phyloP scores from a whole-genome alignment of 2,888 invertebrate genomes.

The Acronicta alni region DNA sequence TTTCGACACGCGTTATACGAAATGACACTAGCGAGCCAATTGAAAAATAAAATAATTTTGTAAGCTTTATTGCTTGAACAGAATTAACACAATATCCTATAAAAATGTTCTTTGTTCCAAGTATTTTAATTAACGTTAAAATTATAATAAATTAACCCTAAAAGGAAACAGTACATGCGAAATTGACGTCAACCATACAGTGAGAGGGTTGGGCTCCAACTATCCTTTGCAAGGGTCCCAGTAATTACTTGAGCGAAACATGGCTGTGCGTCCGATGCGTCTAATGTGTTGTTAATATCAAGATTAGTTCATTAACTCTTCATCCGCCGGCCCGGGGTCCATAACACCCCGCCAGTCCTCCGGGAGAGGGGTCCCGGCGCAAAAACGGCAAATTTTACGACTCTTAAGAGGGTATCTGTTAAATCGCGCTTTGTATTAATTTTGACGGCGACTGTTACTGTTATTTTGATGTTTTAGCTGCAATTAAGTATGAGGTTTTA shows the following conservation, averaged over 20 bases:
- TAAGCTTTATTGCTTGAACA: conserved; percentile 3
- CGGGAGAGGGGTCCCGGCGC: conserved; percentile 61
- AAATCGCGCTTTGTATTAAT: conserved; percentile 82
- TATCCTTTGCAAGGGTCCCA: conserved; percentile 68
- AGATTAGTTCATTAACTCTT: conserved; percentile 89
- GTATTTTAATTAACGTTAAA: conserved; percentile 67
- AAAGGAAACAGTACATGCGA: conserved; percentile 55
- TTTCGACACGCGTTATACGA: conserved; percentile 46
- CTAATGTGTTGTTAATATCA: conserved; percentile 89
- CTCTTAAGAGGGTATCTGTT: conserved; percentile 76
- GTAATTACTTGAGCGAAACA: conserved; percentile 74
- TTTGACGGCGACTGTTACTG: conserved; percentile 79
- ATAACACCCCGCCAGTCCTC: conserved; percentile 59
- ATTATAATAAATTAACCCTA: conserved; percentile 68
- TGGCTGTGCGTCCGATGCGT: conserved; percentile 81
- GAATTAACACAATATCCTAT: too few species aligned
- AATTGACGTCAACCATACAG: conserved; percentile 59
- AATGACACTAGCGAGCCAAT: conserved; percentile 19
- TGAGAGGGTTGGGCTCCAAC: conserved; percentile 57
- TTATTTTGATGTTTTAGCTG: conserved; percentile 72
- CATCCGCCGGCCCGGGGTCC: conserved; percentile 72
- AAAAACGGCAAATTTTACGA: conserved; percentile 79
- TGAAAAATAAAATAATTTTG: conserved; percentile 27
- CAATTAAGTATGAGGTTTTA: conserved; percentile 61
- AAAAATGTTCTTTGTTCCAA: too few species aligned